Evolutionary conservation across 1,140 invertebrate species (phyloP), one percentile per base, ranked within the genome.

Genomic region (Drosophila kepulauana): DNA sequence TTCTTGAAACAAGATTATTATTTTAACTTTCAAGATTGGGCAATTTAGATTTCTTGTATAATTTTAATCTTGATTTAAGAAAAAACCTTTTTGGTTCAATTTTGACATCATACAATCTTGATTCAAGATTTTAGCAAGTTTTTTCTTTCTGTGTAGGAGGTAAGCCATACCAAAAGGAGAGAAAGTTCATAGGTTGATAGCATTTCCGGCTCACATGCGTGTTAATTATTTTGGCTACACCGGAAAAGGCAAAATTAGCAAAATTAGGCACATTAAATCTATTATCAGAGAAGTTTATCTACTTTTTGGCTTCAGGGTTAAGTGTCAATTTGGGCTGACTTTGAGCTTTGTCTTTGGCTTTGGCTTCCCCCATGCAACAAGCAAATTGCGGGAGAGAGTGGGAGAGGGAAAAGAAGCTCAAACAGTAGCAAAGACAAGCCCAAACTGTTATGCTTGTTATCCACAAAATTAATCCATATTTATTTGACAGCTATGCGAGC

Each of bases 201-300:
- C 48, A 68, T 68, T 62, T 68, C 30, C 48, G 28, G 57, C 71
- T 74, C 57, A 64, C 71, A 75, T 78, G 66, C 71, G 75, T 78
- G 77, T 79, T 79, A 76, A 79, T 76, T 79, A 67, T 79, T 79
- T 79, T 56, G n/a, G 52, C 52, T 62, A 8, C 41, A 46, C 30
- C 48, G 43, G 56, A 67, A 72, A 67, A 62, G 62, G 46, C 58
- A 77, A 79, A 73, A 79, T 79, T 77, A 79, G 67, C 67, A 46
- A 65, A 79, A 79, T 77, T 77, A 79, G 75, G 63, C 64, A 46
- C 75, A 77, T 79, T 79, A 77, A 79, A 77, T 79, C 66, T 77
- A 77, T 68, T 77, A 77, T 68, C 59, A 59, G 74, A 73, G 48
- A 79, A 72, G 58, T 68, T 79, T 73, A 73, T 73, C 58, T 67